A percentile compares a stretch with the other conserved stretches of the same genome.
Conservation (phyloP, 53 echinoderm and acorn worm species). For the Hippasteria phrygiana region DNA sequence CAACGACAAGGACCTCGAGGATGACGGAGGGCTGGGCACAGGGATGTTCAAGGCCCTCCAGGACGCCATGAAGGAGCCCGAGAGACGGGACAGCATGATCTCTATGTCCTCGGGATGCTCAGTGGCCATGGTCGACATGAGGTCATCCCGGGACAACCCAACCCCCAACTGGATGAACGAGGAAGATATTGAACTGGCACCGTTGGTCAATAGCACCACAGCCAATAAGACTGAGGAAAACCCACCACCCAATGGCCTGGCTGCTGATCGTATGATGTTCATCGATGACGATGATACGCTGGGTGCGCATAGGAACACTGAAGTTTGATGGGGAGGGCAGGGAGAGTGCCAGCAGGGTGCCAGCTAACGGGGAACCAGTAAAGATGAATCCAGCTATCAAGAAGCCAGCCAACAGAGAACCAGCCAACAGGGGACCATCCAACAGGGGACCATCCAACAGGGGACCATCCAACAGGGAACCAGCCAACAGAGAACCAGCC, state of each 20-base stretch:
- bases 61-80: constrained; percentile 89
- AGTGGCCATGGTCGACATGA: constrained; percentile 89
- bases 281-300: constrained; percentile 92
- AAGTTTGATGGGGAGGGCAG: constrained; percentile 65
- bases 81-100: constrained; percentile 85
- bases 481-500: not conserved
- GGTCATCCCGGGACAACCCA: constrained; percentile 65
- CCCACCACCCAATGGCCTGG: constrained; percentile 76
- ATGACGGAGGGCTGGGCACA: constrained; percentile 79
- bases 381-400: not conserved
- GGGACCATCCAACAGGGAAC: not conserved
- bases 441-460: not conserved
- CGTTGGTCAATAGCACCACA: constrained; percentile 72
- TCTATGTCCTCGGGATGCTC: constrained; percentile 95
- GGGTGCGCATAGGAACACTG: constrained; percentile 83
- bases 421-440: not conserved
- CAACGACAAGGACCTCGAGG: constrained; percentile 80
- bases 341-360: too few species aligned
- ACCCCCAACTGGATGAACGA: constrained; percentile 87
- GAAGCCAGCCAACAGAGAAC: not conserved
- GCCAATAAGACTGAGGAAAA: constrained; percentile 65
- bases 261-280: constrained; percentile 85
- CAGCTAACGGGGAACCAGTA: not conserved
- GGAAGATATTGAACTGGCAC: constrained; percentile 81
- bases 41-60: constrained; percentile 97